Evolutionary conservation across 1,140 invertebrate species (phyloP).

Genomic region (Trypoxylus dichotomus): DNA sequence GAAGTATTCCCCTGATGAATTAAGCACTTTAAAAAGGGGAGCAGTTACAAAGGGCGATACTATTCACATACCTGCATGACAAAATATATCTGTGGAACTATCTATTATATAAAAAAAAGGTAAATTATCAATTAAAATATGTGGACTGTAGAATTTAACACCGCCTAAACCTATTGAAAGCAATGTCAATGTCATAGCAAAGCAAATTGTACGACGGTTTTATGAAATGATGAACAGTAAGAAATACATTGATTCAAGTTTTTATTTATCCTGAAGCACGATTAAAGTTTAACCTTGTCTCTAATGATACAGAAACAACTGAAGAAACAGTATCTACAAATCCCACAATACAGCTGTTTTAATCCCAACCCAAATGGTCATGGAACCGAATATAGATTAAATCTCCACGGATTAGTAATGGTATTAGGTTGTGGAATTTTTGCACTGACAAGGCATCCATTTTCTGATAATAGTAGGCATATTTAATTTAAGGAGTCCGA

Average conservation of each 20-base stretch:
- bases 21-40: conserved; percentile 54
- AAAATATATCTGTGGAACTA: conserved; percentile 48
- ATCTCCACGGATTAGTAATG: conserved; percentile 64
- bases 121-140: conserved; percentile 53
- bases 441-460: conserved; percentile 62
- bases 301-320: neutral
- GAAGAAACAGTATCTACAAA: conserved; percentile 32
- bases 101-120: conserved; percentile 57
- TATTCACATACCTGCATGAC: conserved; percentile 56
- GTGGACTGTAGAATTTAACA: conserved; percentile 52
- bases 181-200: conserved; percentile 54
- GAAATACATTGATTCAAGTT: conserved; percentile 53
- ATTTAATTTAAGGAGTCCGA: conserved; percentile 54
- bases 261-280: conserved; percentile 61
- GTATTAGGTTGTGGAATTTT: conserved; percentile 65
- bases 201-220: conserved; percentile 64
- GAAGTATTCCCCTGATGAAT: conserved; percentile 51
- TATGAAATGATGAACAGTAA: conserved; percentile 60
- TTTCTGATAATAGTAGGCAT: conserved; percentile 63
- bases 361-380: conserved; percentile 61
- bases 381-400: conserved; percentile 59
- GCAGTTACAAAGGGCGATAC: conserved; percentile 53
- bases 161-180: neutral
- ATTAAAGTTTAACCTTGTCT: neutral
- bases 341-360: conserved; percentile 55